Conservation (phyloP, 2,113 vertebrate genomes). For the Eudyptes chrysolophus region DNA sequence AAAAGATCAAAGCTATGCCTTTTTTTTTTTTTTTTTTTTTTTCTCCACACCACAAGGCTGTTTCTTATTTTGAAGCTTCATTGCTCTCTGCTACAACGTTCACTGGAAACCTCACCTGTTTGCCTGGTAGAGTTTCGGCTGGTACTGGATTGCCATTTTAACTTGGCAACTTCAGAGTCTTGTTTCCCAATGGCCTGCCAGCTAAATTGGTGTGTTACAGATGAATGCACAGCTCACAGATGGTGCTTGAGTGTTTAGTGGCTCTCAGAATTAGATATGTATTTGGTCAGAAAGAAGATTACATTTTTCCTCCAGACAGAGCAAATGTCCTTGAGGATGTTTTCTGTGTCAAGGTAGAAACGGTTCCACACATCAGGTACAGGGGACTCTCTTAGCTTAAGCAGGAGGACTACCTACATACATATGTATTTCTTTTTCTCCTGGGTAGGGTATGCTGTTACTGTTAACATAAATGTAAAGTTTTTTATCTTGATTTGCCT, state of each 20-base stretch:
- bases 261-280: slow-evolving; percentile 49
- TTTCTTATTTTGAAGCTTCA: neutral
- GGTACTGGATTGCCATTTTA: slow-evolving; percentile 24
- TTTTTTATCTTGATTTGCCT: neutral
- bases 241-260: slow-evolving; percentile 61
- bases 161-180: slow-evolving; percentile 39
- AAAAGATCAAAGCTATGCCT: neutral
- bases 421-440: neutral
- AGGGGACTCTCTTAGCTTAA: neutral
- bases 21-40: no score
- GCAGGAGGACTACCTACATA: neutral
- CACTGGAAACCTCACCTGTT: neutral
- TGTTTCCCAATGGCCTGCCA: slow-evolving; percentile 55
- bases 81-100: neutral
- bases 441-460: neutral
- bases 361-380: slow-evolving; percentile 1
- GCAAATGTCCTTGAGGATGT: slow-evolving; percentile 63
- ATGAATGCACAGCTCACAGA: slow-evolving; percentile 60
- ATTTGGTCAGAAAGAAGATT: slow-evolving; percentile 61
- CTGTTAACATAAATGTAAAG: neutral
- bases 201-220: slow-evolving; percentile 62
- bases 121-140: neutral
- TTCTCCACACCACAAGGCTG: neutral
- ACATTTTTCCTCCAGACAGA: slow-evolving; percentile 59
- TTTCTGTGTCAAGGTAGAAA: slow-evolving; percentile 54